Base-by-base conservation (phyloP, 2,888 invertebrate species). In the Spicauda simplicius region DNA sequence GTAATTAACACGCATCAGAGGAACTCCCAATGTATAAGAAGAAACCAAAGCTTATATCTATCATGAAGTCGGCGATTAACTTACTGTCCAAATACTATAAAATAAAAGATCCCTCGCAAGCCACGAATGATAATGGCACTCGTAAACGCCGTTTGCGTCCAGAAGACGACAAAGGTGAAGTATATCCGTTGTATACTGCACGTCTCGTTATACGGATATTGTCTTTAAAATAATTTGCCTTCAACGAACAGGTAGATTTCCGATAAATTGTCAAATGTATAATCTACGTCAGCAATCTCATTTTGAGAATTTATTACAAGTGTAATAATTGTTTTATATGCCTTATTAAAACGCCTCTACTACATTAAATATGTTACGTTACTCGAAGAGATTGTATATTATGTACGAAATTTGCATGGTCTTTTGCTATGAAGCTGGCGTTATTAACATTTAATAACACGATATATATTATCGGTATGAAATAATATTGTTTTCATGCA, bases 1-100 rank as follows among this genome's bases (percentile, higher is more conserved):
- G 12, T 59, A 52, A 59, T 59, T 56, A 41, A 20, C 20, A 48
- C n/a, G 20, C 48, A 48, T 48, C 48, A 48, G 48, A 48, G 16
- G 7, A 48, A 48, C 16, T 5, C 2, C 48, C 48, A 5, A 16
- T 18, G 18, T 50, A 50, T 50, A 50, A 18, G 18, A 50, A 18
- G 50, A 10, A n/a, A 18, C 18, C 50, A 18, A 50, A 10, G 50
- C 50, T 50, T 10, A n/a, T 50, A 50, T 50, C 50, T 18, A 10
- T 18, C 2, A 50, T 50, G 50, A 50, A 7, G 50, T n/a, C 18
- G 18, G 50, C 50, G 8, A 8, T 18, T 3, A 16, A 50, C 1
- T 50, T 50, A 50, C 0, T 50, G 18, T 0, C n/a, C 0, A 18
- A 18, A 18, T 50, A 50, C 50, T 50, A 50, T 18, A 48, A 16